Base-by-base conservation (phyloP, 2,797 vertebrate species). In the Zalophus californianus region DNA sequence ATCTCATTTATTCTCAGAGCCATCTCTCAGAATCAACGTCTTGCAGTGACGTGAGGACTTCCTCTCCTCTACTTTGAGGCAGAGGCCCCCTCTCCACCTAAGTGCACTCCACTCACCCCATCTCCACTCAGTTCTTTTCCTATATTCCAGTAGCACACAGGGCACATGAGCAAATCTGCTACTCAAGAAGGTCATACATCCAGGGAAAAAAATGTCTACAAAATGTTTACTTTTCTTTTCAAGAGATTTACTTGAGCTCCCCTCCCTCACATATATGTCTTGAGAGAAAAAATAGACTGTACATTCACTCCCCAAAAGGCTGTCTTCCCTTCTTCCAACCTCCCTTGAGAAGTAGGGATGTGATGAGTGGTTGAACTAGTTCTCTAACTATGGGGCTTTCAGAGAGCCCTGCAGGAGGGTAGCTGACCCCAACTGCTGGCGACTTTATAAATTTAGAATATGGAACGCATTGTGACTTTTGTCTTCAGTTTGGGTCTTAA, bases 191-290 rank as follows among this genome's bases (percentile, higher is more conserved):
- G 38, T 23, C 70, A 38, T 38, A 70, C 0, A 29, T 23, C 14
- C 90, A 50, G 32, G n/a, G 29, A 88, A 95, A 77, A 96, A 85
- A 75, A 86, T 16, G 6, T 80, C 41, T 96, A 72, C 70, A 72
- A 72, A 73, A 75, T 75, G 38, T 96, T 90, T 95, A 52, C 32
- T 95, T 93, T 83, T 73, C 68, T 84, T 90, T 85, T 64, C 66
- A 52, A 94, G 83, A 79, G 77, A 84, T 64, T 91, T 92, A 7
- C 54, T 87, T 80, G 52, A 80, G 70, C 62, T 90, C 15, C 50
- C 68, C 52, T 85, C 64, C 18, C 58, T 70, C 73, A 91, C 50
- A 70, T 48, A 70, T 44, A 79, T 85, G 52, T 92, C 56, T 85
- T 94, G 64, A 90, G 70, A 72, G 52, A 91, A 83, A n/a, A 52